phyloP scores from a whole-genome alignment of 2,888 invertebrate species.

The Eilema sororculum region DNA sequence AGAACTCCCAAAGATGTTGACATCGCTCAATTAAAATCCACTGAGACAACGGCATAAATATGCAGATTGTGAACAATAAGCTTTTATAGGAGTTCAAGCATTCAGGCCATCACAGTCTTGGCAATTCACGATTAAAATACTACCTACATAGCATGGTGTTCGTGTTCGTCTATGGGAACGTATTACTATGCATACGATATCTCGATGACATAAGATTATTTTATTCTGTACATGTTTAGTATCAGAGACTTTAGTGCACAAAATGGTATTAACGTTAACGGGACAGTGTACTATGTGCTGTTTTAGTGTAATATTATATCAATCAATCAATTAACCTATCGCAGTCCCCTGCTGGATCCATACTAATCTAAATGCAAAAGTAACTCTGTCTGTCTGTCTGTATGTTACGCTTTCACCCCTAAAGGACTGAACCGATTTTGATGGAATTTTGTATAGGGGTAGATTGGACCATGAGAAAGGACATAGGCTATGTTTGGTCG shows the following conservation, averaged over 20 bases:
- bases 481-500: no score
- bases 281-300: background rate
- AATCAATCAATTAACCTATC: no score
- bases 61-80: background rate
- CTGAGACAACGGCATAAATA: background rate
- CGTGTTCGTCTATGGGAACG: slow-evolving; percentile 11
- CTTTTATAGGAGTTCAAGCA: background rate
- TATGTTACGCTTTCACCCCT: no score
- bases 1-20: background rate
- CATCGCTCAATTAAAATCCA: background rate
- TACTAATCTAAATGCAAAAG: no score
- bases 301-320: no score
- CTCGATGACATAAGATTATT: slow-evolving; percentile 27
- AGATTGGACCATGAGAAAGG: no score
- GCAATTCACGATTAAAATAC: slow-evolving; percentile 9
- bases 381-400: no score
- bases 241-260: slow-evolving; percentile 31
- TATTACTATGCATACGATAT: slow-evolving; percentile 5
- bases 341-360: no score
- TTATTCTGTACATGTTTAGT: slow-evolving; percentile 34
- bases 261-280: background rate
- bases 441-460: no score
- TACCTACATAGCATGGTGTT: slow-evolving; percentile 5
- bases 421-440: no score
- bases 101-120: slow-evolving; percentile 7